Evolutionary conservation across 1,140 invertebrate genomes (phyloP), one percentile per base, ranked within the genome.

Genomic region (Littorina saxatilis): DNA sequence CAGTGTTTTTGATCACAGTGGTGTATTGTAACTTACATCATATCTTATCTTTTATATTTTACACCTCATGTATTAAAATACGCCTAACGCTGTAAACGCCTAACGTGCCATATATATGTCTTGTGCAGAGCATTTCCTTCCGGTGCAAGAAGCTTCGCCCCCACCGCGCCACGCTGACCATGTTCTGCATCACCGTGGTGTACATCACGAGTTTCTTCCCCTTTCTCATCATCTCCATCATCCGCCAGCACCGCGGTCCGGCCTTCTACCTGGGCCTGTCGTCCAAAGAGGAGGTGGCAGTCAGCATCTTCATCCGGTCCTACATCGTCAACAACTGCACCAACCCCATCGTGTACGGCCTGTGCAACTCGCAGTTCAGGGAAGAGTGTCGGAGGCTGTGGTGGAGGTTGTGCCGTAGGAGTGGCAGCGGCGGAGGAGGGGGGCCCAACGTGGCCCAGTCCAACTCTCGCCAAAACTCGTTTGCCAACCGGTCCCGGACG

Each of bases 141-240:
- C 39, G 72, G 70, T 50, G 84, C 81, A 37, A 78, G 58, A 78
- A 78, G n/a, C 58, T 58, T 35, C 52, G 68, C 5, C 68, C 75
- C 15, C 82, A 79, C 20, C 86, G 84, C 40, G 85, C 88, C 0
- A 89, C 88, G 27, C 40, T 89, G 4, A 86, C 89, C 43, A 86
- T 91, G 47, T 88, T 86, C 40, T 85, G 86, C 3, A 88, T 91
- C 1, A 90, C 88, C 7, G 79, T 87, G 23, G 85, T 88, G 4
- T 91, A 88, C 78, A 73, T 91, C 40, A 23, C 88, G 7, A 87
- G 88, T 20, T 91, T 90, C 83, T 40, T 91, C n/a, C 90, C 90
- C 17, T 88, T 88, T 80, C 80, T 91, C 13, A 85, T 85, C 39
- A 84, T 90, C 61, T 77, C 79, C 17, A 83, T 76, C 47, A 78